These are phyloP conservation scores for Camarhynchus parvulus DNA, from an alignment of 2,113 vertebrate genomes.

Conservation along the genomic window DNA sequence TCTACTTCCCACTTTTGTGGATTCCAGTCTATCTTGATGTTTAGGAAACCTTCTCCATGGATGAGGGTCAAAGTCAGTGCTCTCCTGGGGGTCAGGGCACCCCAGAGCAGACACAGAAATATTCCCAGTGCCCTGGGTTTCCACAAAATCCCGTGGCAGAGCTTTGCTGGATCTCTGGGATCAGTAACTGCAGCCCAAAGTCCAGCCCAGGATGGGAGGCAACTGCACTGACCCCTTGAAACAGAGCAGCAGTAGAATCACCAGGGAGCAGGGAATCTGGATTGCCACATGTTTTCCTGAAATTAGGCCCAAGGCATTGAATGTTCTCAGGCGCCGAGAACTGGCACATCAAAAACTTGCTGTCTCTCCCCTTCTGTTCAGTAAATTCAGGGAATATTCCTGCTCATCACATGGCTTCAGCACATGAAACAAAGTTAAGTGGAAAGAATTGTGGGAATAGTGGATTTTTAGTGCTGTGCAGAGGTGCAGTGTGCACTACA, in stretches of 20 bases:
- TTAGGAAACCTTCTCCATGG: no score
- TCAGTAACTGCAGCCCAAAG: not conserved
- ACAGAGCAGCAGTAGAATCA: not conserved
- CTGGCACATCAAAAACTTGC: not conserved
- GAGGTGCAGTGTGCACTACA: not conserved
- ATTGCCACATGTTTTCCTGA: not conserved
- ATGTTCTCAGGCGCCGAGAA: not conserved
- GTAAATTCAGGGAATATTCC: not conserved
- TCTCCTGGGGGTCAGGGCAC: no score
- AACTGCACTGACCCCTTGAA: not conserved
- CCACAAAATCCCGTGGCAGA: not conserved
- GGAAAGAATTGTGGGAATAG: accelerated
- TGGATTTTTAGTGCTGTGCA: not conserved
- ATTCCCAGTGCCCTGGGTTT: no score
- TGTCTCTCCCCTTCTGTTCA: not conserved
- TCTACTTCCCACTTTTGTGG: no score
- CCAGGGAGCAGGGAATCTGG: not conserved
- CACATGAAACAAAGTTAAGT: not conserved
- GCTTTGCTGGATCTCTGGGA: not conserved
- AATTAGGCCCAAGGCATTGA: not conserved
- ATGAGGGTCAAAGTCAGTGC: no score
- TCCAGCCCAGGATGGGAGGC: not conserved
- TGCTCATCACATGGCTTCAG: not conserved
- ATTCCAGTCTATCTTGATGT: no score
- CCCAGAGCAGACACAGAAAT: no score